A percentile compares a stretch with the other conserved stretches of the same genome.
phyloP scores from a whole-genome alignment of 2,113 vertebrate genomes.

The Ictalurus punctatus region DNA sequence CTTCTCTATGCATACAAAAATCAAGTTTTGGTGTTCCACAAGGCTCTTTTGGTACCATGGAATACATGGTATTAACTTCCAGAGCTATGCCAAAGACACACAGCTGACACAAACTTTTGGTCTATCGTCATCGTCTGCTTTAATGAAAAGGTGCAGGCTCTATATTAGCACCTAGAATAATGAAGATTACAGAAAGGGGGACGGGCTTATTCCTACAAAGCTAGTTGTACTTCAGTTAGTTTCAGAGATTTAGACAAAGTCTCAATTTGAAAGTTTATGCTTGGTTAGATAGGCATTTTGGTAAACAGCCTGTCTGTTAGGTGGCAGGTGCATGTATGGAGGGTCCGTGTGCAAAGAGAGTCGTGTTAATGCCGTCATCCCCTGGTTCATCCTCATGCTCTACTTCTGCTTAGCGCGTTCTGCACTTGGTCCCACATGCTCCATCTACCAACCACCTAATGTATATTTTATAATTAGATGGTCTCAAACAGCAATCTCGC shows the following conservation, averaged over 20 bases:
- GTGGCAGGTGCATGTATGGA: neutral
- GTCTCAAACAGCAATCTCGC: neutral
- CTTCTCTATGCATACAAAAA: neutral
- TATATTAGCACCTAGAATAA: neutral
- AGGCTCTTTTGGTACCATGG: neutral
- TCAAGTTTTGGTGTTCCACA: neutral
- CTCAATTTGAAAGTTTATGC: neutral
- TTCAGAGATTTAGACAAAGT: neutral
- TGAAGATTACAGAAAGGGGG: neutral
- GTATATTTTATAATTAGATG: neutral
- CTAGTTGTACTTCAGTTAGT: neutral
- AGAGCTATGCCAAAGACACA: neutral
- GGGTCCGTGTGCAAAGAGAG: neutral
- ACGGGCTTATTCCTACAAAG: neutral
- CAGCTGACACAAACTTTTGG: neutral
- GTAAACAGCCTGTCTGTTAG: neutral
- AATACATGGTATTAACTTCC: neutral
- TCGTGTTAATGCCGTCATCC: neutral
- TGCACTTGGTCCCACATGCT: neutral
- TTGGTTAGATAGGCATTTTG: neutral
- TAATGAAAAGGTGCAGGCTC: neutral
- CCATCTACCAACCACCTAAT: neutral
- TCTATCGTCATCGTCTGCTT: neutral
- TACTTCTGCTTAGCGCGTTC: neutral
- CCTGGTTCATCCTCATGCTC: neutral